phyloP scores from a whole-genome alignment of 2,113 vertebrate species.

The Tympanuchus pallidicinctus region DNA sequence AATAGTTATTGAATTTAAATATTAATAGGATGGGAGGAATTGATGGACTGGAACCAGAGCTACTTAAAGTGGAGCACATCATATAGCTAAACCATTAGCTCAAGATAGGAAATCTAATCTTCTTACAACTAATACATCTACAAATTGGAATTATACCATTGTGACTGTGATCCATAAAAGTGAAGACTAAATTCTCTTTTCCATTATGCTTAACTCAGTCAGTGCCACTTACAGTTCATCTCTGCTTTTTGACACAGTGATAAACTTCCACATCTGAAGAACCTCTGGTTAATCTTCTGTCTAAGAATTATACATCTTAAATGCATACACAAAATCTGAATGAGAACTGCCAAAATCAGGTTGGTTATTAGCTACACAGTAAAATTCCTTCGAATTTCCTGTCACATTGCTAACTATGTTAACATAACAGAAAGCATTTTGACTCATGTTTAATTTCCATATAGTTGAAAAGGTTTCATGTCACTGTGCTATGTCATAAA shows the following conservation, averaged over 20 bases:
- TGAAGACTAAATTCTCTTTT: not conserved
- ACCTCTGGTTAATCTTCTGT: not conserved
- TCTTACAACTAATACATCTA: conserved; percentile 43
- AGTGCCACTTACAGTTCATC: not conserved
- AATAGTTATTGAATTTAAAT: conserved; percentile 74
- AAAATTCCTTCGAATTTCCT: not conserved
- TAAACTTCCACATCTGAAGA: not conserved
- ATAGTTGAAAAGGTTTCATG: not conserved
- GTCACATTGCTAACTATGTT: not conserved
- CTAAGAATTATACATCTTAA: not conserved
- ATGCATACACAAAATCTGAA: not conserved
- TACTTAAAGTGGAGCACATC: conserved; percentile 43
- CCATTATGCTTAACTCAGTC: not conserved
- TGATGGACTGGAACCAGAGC: conserved; percentile 57
- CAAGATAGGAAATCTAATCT: conserved; percentile 66
- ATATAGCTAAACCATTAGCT: conserved; percentile 45
- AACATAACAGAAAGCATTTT: not conserved
- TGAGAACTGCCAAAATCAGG: not conserved
- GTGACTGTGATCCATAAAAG: not conserved
- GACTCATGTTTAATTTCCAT: not conserved
- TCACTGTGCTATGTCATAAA: not conserved
- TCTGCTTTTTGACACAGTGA: not conserved
- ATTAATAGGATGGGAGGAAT: conserved; percentile 68
- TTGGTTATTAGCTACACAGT: not conserved
- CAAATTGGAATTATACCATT: conserved; percentile 47